Percentiles rank a stretch among this genome's conserved stretches.
Conservation (phyloP, 1,140 invertebrate species). For the Drosophila pseudoananassae region DNA sequence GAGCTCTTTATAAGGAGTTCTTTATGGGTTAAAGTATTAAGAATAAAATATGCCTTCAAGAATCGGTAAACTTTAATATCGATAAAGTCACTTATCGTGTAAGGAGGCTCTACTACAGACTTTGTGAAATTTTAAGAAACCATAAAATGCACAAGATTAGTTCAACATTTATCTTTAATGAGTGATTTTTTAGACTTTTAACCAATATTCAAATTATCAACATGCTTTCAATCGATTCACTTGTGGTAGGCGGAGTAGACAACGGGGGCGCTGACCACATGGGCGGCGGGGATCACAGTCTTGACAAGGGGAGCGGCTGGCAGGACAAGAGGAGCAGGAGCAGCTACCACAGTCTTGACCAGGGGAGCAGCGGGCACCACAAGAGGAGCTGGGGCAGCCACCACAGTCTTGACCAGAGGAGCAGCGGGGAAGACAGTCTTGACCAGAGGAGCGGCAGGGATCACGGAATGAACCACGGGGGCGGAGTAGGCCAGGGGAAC, state of each 20-base stretch:
- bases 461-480: slow-evolving; percentile 61
- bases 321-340: slow-evolving; percentile 31
- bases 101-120: neutral
- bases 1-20: too few relatives aligned
- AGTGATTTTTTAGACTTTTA: neutral
- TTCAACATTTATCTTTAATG: slow-evolving; percentile 4
- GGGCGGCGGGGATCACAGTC: slow-evolving; percentile 56
- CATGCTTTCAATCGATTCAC: slow-evolving; percentile 44
- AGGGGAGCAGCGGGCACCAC: slow-evolving; percentile 73
- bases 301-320: slow-evolving; percentile 30
- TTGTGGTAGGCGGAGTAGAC: slow-evolving; percentile 65
- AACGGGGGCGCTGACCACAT: slow-evolving; percentile 51
- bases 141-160: neutral
- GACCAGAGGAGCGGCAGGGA: slow-evolving; percentile 56
- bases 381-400: slow-evolving; percentile 22
- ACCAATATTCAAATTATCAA: slow-evolving; percentile 8
- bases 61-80: neutral
- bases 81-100: neutral
- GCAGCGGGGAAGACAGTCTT: slow-evolving; percentile 64
- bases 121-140: neutral
- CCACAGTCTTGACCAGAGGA: slow-evolving; percentile 63
- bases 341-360: slow-evolving; percentile 21
- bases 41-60: too few relatives aligned
- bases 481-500: slow-evolving; percentile 58
- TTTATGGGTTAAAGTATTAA: too few relatives aligned